Conservation (phyloP, 2,113 vertebrate species). For the Arizona elegans region DNA sequence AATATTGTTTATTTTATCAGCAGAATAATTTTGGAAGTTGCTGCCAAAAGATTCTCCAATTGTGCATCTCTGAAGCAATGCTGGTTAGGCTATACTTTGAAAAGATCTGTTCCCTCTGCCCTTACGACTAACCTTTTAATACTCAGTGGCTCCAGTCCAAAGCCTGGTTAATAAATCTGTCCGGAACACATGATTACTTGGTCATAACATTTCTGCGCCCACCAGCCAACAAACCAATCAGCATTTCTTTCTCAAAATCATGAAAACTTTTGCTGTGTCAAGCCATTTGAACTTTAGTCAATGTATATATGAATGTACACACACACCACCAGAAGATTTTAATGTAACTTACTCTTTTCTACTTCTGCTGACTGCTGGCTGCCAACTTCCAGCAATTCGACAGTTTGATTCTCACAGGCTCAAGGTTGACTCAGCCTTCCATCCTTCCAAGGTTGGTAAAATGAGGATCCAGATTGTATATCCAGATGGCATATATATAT, state of each 20-base stretch:
- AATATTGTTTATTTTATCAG: constrained; percentile 78
- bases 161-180: constrained; percentile 95
- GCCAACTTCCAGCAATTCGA: too few species aligned
- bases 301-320: constrained; percentile 51
- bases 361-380: too few species aligned
- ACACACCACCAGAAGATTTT: constrained; percentile 69
- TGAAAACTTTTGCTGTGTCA: constrained; percentile 83
- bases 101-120: constrained; percentile 77
- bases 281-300: constrained; percentile 85
- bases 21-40: constrained; percentile 74
- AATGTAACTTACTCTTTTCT: constrained; percentile 60
- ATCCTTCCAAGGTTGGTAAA: too few species aligned
- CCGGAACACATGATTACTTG: constrained; percentile 87
- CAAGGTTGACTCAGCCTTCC: too few species aligned
- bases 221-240: constrained; percentile 82
- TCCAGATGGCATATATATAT: too few species aligned
- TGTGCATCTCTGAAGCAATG: constrained; percentile 70
- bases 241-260: constrained; percentile 74
- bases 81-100: constrained; percentile 76
- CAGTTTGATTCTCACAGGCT: too few species aligned
- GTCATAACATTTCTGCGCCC: constrained; percentile 86
- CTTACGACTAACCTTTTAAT: constrained; percentile 84
- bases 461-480: too few species aligned
- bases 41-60: constrained; percentile 76
- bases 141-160: constrained; percentile 88